A percentile compares a stretch with the other conserved stretches of the same genome.
phyloP scores from a whole-genome alignment of 2,888 invertebrate genomes.

The Criorhina ranunculi region DNA sequence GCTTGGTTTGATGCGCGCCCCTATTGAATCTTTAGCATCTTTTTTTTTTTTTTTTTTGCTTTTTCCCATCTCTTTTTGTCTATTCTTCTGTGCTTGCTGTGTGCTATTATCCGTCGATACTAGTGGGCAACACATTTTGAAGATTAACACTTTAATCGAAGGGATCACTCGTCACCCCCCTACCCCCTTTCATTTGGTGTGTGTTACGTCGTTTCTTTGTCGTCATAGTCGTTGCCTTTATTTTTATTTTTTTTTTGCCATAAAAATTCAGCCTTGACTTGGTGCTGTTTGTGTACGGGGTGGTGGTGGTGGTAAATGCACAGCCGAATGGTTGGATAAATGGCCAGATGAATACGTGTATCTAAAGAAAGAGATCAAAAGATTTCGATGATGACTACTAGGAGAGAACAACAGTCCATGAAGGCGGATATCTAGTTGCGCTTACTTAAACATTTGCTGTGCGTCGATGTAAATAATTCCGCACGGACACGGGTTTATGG shows the following conservation, averaged over 20 bases:
- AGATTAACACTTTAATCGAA: constrained; percentile 69
- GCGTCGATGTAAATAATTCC: constrained; percentile 26
- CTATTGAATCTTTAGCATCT: constrained; percentile 13
- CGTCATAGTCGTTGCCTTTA: not conserved
- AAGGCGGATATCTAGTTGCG: constrained; percentile 46
- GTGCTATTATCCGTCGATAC: constrained; percentile 45
- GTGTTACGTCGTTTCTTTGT: not conserved
- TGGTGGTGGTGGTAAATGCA: constrained; percentile 1
- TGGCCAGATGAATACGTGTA: constrained; percentile 42
- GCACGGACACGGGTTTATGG: not conserved
- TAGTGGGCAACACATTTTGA: constrained; percentile 64
- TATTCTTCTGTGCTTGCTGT: not conserved
- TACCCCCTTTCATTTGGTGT: not conserved
- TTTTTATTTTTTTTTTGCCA: constrained; percentile 13
- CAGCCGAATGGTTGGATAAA: constrained; percentile 44
- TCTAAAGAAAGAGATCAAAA: constrained; percentile 51
- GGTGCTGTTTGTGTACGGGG: not conserved
- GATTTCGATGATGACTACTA: constrained; percentile 38
- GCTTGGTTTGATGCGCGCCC: constrained; percentile 36
- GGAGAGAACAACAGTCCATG: constrained; percentile 36
- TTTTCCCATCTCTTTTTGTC: not conserved
- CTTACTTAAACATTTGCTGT: constrained; percentile 32
- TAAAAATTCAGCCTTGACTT: constrained; percentile 49
- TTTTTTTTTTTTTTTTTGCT: constrained; percentile 11
- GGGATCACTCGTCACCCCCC: constrained; percentile 27